Base-by-base conservation (phyloP, 2,888 invertebrate species). In the Dicranocentrus wangi region DNA sequence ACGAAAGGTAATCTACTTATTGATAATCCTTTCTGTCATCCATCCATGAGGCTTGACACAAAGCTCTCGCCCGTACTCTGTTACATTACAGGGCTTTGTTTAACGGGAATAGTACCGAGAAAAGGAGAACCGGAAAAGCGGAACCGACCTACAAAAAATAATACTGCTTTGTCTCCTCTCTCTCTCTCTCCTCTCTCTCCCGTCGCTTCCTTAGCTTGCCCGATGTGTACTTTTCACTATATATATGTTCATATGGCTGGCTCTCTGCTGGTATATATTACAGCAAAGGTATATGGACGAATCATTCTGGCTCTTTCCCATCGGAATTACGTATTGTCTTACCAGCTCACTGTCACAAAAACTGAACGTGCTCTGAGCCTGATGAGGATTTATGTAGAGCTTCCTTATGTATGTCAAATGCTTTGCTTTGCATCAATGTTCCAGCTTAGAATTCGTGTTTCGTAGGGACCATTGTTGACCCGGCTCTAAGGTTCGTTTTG, bases 11-110 rank as follows among this genome's bases (percentile, higher is more conserved):
- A 82, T 82, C 82, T 82, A 82, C 82, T 82, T 82, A 82, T 79
- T 82, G 79, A 82, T 82, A 82, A 82, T 82, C 82, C 79, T 79
- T 73, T 75, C 79, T 82, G 82, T 82, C 82, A 79, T 79, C 82
- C 77, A 60, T 82, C 79, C 79, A 66, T 73, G 73, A 73, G 65
- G 73, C 65, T 65, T 73, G 73, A 73, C 73, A 73, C 65, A 73
- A 73, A 73, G 65, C 63, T 65, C 58, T 58, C 65, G 63, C 39
- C 32, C 58, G 15, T 27, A 28, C 2, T 19, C 7, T 21, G 28
- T 69, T 28, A 66, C 43, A 27, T 66, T 43, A 70, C 32, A 32
- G 10, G 15, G 39, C 42, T 61, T 61, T 61, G 32, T 39, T 61
- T 5, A 17, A 1, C 32, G 10, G 32, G 10, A 32, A 32, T 32